These are phyloP conservation scores for Allophyes oxyacanthae DNA, from an alignment of 2,888 invertebrate genomes.

Conservation along the genomic window DNA sequence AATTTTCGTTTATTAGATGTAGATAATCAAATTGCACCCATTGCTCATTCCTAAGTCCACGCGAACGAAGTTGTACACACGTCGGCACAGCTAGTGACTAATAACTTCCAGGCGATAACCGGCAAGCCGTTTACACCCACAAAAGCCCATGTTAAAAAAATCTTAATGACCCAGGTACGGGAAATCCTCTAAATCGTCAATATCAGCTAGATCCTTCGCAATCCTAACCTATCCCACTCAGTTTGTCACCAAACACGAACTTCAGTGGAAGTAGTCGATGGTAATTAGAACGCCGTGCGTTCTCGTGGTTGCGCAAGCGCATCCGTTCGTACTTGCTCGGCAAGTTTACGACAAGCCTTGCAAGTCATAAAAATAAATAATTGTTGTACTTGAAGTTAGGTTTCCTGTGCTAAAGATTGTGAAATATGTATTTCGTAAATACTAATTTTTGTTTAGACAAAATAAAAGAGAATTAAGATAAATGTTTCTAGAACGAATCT, in stretches of 20 bases:
- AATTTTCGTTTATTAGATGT: too few species aligned
- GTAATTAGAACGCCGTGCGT: conserved; percentile 57
- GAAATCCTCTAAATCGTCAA: conserved; percentile 2
- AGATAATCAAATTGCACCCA: too few species aligned
- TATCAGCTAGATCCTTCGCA: conserved; percentile 32
- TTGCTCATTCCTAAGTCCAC: too few species aligned
- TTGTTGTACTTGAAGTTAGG: conserved; percentile 24
- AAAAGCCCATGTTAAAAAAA: too few species aligned
- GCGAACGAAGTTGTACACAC: too few species aligned
- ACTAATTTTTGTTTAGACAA: conserved; percentile 10
- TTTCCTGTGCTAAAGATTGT: conserved; percentile 32
- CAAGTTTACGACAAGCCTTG: conserved; percentile 34
- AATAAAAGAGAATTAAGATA: neutral
- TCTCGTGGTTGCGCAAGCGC: conserved; percentile 62
- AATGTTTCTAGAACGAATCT: too few species aligned
- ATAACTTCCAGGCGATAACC: too few species aligned
- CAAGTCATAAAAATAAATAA: conserved; percentile 34
- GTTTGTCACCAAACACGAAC: conserved; percentile 48
- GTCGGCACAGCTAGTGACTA: too few species aligned
- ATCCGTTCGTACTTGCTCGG: conserved; percentile 51
- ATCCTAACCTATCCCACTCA: conserved; percentile 39
- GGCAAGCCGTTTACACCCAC: too few species aligned
- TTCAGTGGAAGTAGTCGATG: conserved; percentile 49
- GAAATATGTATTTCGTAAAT: conserved; percentile 35
- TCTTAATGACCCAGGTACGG: too few species aligned